Percentiles rank a stretch among this genome's conserved stretches.
Evolutionary conservation across 92 coral and sea anemone genomes (phyloP).

Genomic region (Porites lobata): DNA sequence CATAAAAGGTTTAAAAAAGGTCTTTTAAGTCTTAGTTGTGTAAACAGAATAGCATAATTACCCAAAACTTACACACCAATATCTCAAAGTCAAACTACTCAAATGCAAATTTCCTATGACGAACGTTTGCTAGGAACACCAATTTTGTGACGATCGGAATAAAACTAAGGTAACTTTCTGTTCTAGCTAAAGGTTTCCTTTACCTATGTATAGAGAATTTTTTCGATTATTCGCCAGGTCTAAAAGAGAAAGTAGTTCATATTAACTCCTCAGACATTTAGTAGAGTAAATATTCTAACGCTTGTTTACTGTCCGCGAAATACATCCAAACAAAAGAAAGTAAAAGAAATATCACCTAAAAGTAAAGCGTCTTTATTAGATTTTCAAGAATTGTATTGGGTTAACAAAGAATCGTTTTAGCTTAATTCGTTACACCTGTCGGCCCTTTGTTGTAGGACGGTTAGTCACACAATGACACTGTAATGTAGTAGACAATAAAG

Average conservation of each 20-base stretch:
- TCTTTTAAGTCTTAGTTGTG: not conserved
- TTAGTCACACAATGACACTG: constrained; percentile 56
- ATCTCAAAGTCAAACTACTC: not conserved
- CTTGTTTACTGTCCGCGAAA: not conserved
- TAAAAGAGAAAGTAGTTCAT: no score
- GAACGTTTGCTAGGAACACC: not conserved
- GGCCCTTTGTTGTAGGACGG: constrained; percentile 14
- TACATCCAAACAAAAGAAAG: constrained; percentile 18
- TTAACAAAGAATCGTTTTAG: constrained; percentile 36
- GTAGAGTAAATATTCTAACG: no score
- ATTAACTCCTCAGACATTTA: no score
- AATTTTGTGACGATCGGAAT: no score
- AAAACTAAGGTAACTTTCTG: not conserved
- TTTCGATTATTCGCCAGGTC: no score
- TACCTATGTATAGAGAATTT: no score
- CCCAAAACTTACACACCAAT: not conserved
- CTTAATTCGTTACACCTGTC: constrained; percentile 32
- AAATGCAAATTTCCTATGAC: not conserved
- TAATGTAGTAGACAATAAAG: constrained; percentile 64
- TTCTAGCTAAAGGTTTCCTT: not conserved
- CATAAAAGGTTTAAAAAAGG: no score
- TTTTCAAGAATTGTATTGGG: constrained; percentile 33
- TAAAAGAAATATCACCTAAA: constrained; percentile 18
- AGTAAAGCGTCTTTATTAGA: constrained; percentile 8
- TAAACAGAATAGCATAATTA: not conserved